A percentile compares a stretch with the other conserved stretches of the same genome.
Evolutionary conservation across 2,797 vertebrate species (phyloP).

Genomic region (Fringilla coelebs): DNA sequence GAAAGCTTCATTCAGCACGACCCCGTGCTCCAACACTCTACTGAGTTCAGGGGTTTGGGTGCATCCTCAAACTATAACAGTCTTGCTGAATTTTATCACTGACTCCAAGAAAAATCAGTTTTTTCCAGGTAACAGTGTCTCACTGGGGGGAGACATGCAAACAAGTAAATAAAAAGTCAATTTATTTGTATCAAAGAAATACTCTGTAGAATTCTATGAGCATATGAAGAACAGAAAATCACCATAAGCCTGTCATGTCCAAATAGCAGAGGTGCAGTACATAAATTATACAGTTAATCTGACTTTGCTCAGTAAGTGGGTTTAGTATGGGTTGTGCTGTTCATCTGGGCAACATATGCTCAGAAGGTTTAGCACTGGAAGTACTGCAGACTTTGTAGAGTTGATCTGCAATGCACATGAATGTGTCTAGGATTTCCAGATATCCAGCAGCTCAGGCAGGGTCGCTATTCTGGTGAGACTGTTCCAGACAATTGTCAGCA

Average conservation of each 20-base stretch:
- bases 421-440: conserved; percentile 10
- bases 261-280: background rate
- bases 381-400: background rate
- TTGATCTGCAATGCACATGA: background rate
- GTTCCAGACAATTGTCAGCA: background rate
- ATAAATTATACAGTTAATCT: conserved; percentile 11
- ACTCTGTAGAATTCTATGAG: background rate
- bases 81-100: background rate
- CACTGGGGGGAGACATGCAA: background rate
- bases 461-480: background rate
- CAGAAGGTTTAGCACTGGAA: background rate
- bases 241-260: background rate
- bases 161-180: background rate
- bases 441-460: conserved; percentile 15
- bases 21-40: background rate
- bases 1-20: conserved; percentile 6
- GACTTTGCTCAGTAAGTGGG: background rate
- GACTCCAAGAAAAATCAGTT: background rate
- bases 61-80: background rate
- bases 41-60: background rate
- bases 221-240: background rate
- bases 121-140: background rate
- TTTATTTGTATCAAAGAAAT: background rate
- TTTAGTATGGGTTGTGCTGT: background rate
- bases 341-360: conserved; percentile 49